Base-by-base conservation (phyloP, 2,797 vertebrate genomes). In the Pangasius larnaudii region DNA sequence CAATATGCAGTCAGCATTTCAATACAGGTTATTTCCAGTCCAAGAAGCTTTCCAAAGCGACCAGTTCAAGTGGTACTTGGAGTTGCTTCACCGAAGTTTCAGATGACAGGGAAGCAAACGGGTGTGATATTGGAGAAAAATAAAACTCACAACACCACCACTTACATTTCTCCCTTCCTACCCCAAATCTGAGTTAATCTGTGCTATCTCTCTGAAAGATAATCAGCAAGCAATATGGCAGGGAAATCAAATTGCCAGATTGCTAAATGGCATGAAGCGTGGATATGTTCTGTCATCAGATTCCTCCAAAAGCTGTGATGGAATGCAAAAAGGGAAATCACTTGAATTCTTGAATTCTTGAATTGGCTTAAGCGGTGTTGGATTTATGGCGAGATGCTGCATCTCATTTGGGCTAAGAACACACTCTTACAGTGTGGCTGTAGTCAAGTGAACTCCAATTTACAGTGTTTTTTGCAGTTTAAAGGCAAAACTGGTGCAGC, bases 381-480 rank as follows among this genome's bases (percentile, higher is more conserved):
- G 97, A 97, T 98, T 98, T 98, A 97, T 97, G 96, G 97, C 96
- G 97, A 96, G 96, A 97, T 97, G 95, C 95, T 95, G 94, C 92
- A 93, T 96, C 94, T 96, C 94, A 94, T 95, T 97, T 95, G 96
- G 94, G 96, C 95, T 96, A 96, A 96, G 97, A 51, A 27, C 51
- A 56, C 59, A 96, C 94, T 96, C 95, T 95, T 95, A 59, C 30
- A 58, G 19, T 58, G 53, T 39, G 9, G 98, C 94, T 95, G 96
- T 96, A 95, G 95, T 95, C 95, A 96, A 92, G 97, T 96, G 96
- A 97, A 97, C 96, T 95, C 96, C 1, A 30, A 30, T 83, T 65
- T 3, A 24, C 27, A 65, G 2, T 56, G 7, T 4, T 59, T 59
- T 59, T 46, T 72, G 36, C 63, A 69, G 75, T 80, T 80, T 80